phyloP scores from a whole-genome alignment of 2,797 vertebrate species.

The Anolis apletophallus region DNA sequence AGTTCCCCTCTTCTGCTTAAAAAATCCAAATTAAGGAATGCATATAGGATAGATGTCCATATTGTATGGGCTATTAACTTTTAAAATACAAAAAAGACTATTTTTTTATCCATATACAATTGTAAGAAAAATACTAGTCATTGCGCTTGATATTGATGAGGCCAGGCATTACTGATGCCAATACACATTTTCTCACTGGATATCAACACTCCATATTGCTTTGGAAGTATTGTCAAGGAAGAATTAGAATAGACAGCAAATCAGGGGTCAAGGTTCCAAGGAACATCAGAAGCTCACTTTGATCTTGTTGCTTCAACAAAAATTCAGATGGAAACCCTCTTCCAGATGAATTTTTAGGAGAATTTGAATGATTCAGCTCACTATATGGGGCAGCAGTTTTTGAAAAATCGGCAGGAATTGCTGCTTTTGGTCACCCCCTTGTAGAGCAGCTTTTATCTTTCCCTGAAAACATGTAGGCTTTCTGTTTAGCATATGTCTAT shows the following conservation, averaged over 20 bases:
- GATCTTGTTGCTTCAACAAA: neutral
- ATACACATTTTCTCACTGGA: neutral
- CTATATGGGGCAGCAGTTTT: too few species aligned
- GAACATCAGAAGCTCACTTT: neutral
- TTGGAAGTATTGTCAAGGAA: neutral
- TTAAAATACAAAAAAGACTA: neutral
- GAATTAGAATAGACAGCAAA: neutral
- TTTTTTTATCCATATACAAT: neutral
- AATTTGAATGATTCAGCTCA: neutral
- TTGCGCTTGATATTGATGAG: neutral
- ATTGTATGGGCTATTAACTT: too few species aligned
- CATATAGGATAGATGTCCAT: neutral
- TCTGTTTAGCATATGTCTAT: neutral
- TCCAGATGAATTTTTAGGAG: too few species aligned
- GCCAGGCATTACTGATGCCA: neutral
- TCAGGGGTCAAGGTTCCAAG: neutral
- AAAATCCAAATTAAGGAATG: neutral
- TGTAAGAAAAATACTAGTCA: neutral
- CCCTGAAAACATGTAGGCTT: neutral
- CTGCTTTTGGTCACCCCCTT: neutral
- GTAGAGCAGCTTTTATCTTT: neutral
- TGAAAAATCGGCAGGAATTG: too few species aligned
- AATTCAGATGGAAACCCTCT: neutral
- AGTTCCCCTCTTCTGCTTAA: neutral
- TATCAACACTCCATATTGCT: neutral